Base-by-base conservation (phyloP, 2,888 invertebrate genomes). In the Desoria tigrina region DNA sequence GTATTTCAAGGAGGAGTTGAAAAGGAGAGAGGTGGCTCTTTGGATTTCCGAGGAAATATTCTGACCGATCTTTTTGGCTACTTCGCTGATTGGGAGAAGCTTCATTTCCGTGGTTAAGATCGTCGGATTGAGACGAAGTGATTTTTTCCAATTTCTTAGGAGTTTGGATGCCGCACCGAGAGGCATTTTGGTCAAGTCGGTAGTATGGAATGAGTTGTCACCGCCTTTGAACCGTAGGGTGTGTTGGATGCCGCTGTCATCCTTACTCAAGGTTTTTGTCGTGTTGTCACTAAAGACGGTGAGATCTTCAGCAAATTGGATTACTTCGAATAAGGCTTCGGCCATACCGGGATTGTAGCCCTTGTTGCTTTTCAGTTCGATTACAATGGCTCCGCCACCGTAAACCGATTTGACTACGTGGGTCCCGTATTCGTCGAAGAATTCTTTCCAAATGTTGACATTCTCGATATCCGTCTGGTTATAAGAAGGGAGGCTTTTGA, bases 111-210 rank as follows among this genome's bases (percentile, higher is more conserved):
- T 64, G 1, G 16, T 55, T 11, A 71, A 18, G 4, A 68, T 51
- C 1, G 56, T 23, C 4, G 71, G 68, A 53, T 56, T 56, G 2
- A 56, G 51, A 39, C 39, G 49, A 9, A 71, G 45, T 9, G 64
- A 64, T n/a, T 66, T 60, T 50, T 66, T 63, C 71, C 71, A 71
- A n/a, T 71, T 63, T n/a, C 24, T 11, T 9, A 71, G n/a, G n/a
- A n/a, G n/a, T n/a, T n/a, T n/a, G n/a, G n/a, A n/a, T n/a, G n/a
- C n/a, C n/a, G n/a, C n/a, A 23, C 11, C 67, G n/a, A 1, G 26
- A 27, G 2, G 65, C 61, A 66, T 55, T 32, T 63, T 32, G 14
- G 54, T 42, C 24, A 71, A 27, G 39, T 71, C 66, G 1, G 32
- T 57, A 3, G 60, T 51, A 37, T 71, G 66, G 45, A 54, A 68